Conservation (phyloP, 1,140 invertebrate species). For the Camponotus pennsylvanicus region DNA sequence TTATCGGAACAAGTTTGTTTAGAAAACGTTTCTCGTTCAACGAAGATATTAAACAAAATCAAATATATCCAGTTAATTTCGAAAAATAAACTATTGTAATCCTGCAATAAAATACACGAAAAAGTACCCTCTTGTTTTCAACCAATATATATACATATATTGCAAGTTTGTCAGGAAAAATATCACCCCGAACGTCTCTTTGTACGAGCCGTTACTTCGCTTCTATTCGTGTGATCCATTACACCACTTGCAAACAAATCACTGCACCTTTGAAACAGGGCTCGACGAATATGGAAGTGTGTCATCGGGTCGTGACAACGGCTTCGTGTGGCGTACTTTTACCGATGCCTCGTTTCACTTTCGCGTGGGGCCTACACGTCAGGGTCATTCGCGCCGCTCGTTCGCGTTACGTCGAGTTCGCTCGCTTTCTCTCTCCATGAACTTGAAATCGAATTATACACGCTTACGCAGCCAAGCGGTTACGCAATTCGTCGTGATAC, state of each 20-base stretch:
- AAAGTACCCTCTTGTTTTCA: neutral
- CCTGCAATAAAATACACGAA: neutral
- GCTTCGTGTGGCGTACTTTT: slow-evolving; percentile 17
- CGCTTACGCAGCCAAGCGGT: slow-evolving; percentile 69
- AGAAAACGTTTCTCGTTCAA: neutral
- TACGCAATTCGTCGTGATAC: slow-evolving; percentile 68
- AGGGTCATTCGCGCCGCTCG: slow-evolving; percentile 49
- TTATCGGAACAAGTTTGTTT: neutral
- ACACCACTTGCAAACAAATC: slow-evolving; percentile 9
- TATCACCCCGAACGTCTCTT: neutral
- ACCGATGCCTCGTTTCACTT: slow-evolving; percentile 53
- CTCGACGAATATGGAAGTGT: slow-evolving; percentile 39
- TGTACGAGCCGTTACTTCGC: neutral
- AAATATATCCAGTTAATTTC: neutral
- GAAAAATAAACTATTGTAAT: too few species aligned
- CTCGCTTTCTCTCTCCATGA: slow-evolving; percentile 73
- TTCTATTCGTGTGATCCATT: neutral
- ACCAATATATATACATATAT: too few species aligned
- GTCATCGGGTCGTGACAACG: slow-evolving; percentile 33
- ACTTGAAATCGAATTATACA: slow-evolving; percentile 74
- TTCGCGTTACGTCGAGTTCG: slow-evolving; percentile 33
- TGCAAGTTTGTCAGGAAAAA: neutral
- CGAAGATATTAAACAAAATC: neutral
- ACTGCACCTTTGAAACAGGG: neutral
- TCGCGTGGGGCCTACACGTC: slow-evolving; percentile 27